Evolutionary conservation across 2,888 invertebrate species (phyloP), one percentile per base, ranked within the genome.

Genomic region (Ganaspis brasiliensis): DNA sequence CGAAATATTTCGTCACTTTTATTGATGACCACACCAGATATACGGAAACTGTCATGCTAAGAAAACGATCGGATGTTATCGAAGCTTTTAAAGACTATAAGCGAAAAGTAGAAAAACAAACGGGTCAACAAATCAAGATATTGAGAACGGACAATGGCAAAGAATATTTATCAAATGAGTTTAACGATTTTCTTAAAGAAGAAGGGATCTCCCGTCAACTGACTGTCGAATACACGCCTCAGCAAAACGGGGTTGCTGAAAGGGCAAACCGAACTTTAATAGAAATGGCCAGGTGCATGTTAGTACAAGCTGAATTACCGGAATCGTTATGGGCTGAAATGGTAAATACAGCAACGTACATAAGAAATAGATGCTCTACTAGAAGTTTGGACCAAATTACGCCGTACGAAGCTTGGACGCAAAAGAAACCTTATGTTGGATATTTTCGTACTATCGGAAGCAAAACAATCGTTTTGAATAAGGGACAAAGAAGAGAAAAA

Each of bases 191-290:
- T n/a, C 14, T 81, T 0, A 45, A 74, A 19, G 61, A 63, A 4
- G 78, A 84, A 72, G 81, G 81, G 1, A 78, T 83, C 1, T 0
- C n/a, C 0, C 73, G 56, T 8, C 77, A 82, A 14, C 55, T 81
- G 0, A 86, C 84, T 0, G 80, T 86, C 0, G 82, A 87, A 3
- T 84, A 87, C 45, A 45, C 45, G 10, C 45, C 45, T 2, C 84
- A 89, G 52, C 86, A 87, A 16, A 90, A 89, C 72, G 89, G 86
- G 0, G 80, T 84, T 0, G 84, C 89, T 0, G 87, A 90, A 72
- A 49, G 86, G 1, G 79, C 81, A 4, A 89, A 89, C 26, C 78
- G 77, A 10, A 45, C 45, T 1, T 12, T 45, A 12, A 14, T 45
- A 4, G 45, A 45, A 14, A 45, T 45, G 12, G 85, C 87, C 0